Conservation (phyloP, 2,797 vertebrate genomes). For the Centroberyx gerrardi region DNA sequence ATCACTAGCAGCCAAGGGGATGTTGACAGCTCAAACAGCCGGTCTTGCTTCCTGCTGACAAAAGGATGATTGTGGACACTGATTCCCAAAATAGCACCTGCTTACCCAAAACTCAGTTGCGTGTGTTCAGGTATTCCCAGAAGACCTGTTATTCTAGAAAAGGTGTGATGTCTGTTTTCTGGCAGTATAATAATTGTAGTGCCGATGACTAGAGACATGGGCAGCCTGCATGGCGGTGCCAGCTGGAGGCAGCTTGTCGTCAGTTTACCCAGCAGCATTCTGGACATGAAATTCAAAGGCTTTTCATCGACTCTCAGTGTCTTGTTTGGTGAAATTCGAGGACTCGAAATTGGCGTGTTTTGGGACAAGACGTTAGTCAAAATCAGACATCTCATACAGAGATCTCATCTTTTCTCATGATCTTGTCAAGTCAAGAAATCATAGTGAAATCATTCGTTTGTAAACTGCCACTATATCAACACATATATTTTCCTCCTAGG, state of each 20-base stretch:
- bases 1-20: background rate
- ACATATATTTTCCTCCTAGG: background rate
- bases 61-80: constrained; percentile 37
- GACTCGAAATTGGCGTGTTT: too few species aligned
- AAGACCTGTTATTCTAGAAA: constrained; percentile 46
- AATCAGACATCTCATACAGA: background rate
- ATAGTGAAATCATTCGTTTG: too few species aligned
- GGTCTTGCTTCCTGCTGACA: constrained; percentile 42
- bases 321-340: too few species aligned
- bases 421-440: background rate
- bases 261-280: background rate
- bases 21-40: constrained; percentile 46
- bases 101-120: constrained; percentile 24
- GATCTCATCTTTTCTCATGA: background rate
- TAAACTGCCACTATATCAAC: too few species aligned
- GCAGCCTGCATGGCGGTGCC: background rate
- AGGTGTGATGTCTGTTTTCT: constrained; percentile 44
- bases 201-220: too few species aligned
- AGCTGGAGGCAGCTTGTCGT: background rate
- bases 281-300: background rate
- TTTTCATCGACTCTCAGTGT: background rate
- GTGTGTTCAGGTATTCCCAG: constrained; percentile 58
- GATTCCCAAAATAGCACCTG: constrained; percentile 58
- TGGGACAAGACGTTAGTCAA: background rate
- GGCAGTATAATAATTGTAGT: constrained; percentile 21